Conservation (phyloP, 2,797 vertebrate species). For the Sebastes elongatus region DNA sequence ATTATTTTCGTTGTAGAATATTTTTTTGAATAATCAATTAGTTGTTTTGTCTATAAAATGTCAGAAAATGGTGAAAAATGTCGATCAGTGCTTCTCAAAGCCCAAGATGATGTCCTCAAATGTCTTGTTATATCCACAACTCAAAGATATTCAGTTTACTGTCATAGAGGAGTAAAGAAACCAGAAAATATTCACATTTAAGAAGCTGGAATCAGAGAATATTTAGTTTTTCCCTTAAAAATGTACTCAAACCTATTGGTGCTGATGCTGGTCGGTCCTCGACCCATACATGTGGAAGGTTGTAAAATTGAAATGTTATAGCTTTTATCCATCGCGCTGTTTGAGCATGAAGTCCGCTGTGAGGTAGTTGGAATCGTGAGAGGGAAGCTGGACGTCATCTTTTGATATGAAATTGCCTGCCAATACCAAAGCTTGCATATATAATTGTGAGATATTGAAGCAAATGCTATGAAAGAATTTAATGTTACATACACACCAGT, state of each 20-base stretch:
- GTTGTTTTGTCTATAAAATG: no score
- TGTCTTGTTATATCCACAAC: no score
- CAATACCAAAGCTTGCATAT: background rate
- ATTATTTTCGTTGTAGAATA: no score
- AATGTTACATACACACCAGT: background rate
- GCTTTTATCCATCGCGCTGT: background rate
- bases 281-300: background rate
- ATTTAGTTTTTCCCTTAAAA: no score
- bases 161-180: no score
- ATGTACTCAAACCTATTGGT: background rate
- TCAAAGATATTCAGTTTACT: no score
- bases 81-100: no score
- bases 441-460: background rate
- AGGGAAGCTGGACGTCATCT: background rate
- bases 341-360: background rate
- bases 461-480: slow-evolving; percentile 2
- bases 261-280: background rate
- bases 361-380: background rate
- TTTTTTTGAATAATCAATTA: no score
- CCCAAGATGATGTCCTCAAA: no score
- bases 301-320: background rate
- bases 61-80: no score
- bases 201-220: no score
- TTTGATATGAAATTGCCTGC: background rate
- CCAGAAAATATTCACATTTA: no score